phyloP scores from a whole-genome alignment of 2,797 vertebrate genomes.

The Todus mexicanus region DNA sequence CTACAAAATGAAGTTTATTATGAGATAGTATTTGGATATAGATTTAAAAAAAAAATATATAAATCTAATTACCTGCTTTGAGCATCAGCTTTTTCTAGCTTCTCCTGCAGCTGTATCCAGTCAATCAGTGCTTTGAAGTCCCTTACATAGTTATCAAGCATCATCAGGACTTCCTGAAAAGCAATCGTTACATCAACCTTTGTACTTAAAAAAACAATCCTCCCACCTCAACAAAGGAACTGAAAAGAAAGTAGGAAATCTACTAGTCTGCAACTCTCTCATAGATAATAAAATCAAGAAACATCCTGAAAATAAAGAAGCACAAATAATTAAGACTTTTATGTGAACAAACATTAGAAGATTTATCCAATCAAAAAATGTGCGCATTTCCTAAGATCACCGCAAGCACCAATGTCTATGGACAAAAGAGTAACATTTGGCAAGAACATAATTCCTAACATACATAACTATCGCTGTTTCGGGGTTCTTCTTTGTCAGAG shows the following conservation, averaged over 20 bases:
- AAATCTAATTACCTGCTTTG: slow-evolving; percentile 88
- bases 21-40: neutral
- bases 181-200: neutral
- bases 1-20: neutral
- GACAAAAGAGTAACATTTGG: neutral
- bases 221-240: neutral
- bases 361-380: neutral
- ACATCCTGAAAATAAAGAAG: neutral
- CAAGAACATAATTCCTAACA: neutral
- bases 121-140: slow-evolving; percentile 99
- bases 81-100: slow-evolving; percentile 97
- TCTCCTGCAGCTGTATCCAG: slow-evolving; percentile 99
- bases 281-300: neutral
- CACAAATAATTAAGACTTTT: neutral
- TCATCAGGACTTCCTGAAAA: slow-evolving; percentile 96
- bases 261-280: neutral
- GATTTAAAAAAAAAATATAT: neutral
- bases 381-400: neutral
- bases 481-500: neutral
- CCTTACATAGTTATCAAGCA: slow-evolving; percentile 97
- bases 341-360: neutral
- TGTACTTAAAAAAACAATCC: neutral
- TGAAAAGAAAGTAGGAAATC: neutral
- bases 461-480: neutral
- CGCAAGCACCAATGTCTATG: neutral